Evolutionary conservation across 2,888 invertebrate species (phyloP), one percentile per base, ranked within the genome.

Genomic region (Neoscelio sp.): DNA sequence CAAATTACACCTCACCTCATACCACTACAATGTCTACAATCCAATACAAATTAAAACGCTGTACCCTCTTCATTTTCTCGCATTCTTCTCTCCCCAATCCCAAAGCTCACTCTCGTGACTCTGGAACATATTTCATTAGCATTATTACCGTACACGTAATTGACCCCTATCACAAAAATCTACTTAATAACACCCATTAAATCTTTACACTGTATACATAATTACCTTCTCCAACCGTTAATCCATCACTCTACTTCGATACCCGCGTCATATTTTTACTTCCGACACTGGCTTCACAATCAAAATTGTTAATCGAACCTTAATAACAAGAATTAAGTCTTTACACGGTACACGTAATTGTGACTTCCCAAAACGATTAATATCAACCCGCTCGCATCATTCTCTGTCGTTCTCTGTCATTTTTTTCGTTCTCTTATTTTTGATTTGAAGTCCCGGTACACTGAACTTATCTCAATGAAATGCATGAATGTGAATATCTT

Each of bases 401-500:
- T n/a, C n/a, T n/a, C n/a, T n/a, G n/a, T n/a, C n/a, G n/a, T 26
- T 26, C 26, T 26, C 7, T 26, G 7, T 26, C 3, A 5, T 26
- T 26, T 7, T 7, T 40, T 33, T 30, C 5, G 0, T 17, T 8
- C 6, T 52, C 18, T 30, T 8, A 4, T 35, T 35, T 54, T 20
- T 13, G 15, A n/a, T 35, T 18, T 5, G 17, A 23, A 40, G 13
- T 10, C 4, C 33, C 35, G 10, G 42, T 26, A 17, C 58, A 58
- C 15, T 58, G 58, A 58, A 42, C 58, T 17, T 12, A 40, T 23
- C 20, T 28, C 44, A 13, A 40, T 26, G 8, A 18, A 64, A 46
- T 58, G 54, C 70, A 75, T 68, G 48, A 64, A 76, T 75, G 48
- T 48, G 48, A n/a, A n/a, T n/a, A n/a, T n/a, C n/a, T n/a, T n/a